Conservation (phyloP, 2,113 vertebrate genomes). For the Pristiophorus japonicus region DNA sequence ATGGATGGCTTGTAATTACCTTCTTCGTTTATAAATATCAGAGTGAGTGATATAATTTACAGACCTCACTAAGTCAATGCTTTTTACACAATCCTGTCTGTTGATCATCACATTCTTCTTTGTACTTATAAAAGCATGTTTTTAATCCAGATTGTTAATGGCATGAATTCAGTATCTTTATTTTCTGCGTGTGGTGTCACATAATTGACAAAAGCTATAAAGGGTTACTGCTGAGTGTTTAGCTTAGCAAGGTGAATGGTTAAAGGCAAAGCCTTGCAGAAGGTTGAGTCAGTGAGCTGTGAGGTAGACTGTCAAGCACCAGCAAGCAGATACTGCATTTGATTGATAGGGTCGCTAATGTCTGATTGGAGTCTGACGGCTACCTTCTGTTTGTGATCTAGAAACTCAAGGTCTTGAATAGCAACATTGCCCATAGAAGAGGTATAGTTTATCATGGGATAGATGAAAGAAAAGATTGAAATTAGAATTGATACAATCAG, state of each 20-base stretch:
- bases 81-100: neutral
- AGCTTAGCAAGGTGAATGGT: slow-evolving; percentile 19
- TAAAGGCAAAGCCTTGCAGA: slow-evolving; percentile 32
- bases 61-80: neutral
- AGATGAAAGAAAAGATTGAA: slow-evolving; percentile 34
- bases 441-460: slow-evolving; percentile 39
- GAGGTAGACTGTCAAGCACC: slow-evolving; percentile 39
- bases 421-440: neutral
- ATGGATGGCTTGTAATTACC: neutral
- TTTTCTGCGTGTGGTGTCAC: neutral
- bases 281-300: slow-evolving; percentile 41
- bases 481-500: slow-evolving; percentile 32
- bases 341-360: slow-evolving; percentile 40
- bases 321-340: slow-evolving; percentile 36
- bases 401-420: slow-evolving; percentile 36
- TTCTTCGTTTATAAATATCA: neutral
- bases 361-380: slow-evolving; percentile 41
- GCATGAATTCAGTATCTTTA: neutral
- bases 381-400: slow-evolving; percentile 39
- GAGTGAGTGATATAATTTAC: neutral
- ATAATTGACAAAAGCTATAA: neutral
- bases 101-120: neutral
- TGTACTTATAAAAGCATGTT: neutral
- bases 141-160: neutral
- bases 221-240: slow-evolving; percentile 32